Conservation (phyloP, 2,113 vertebrate species). For the Pangasianodon gigas region DNA sequence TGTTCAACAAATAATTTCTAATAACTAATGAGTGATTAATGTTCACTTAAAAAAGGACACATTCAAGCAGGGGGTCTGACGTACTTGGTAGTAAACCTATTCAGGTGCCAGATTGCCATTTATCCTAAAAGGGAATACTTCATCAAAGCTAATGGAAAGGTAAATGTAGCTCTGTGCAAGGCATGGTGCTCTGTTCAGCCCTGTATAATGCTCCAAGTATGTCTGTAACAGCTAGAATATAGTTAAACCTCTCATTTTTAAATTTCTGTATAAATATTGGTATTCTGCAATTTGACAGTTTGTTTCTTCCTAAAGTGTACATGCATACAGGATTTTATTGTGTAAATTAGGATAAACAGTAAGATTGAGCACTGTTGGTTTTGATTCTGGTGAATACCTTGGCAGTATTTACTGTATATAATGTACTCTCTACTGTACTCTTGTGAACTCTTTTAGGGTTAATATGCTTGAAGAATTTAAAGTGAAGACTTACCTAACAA, state of each 20-base stretch:
- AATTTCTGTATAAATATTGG: background rate
- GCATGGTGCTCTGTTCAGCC: background rate
- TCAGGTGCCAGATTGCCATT: constrained; percentile 6
- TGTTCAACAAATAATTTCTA: background rate
- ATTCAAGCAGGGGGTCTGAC: constrained; percentile 7
- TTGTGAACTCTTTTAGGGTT: background rate
- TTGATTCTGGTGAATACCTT: background rate
- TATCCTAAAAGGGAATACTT: background rate
- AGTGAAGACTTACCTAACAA: constrained; percentile 83
- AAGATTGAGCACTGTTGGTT: background rate
- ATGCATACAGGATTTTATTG: background rate
- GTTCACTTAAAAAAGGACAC: background rate
- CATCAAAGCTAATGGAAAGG: constrained; percentile 12
- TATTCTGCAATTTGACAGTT: background rate
- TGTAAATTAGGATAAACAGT: background rate
- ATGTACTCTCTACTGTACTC: background rate
- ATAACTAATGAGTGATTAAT: background rate
- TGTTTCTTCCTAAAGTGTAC: background rate
- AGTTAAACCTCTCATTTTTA: background rate
- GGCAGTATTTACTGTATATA: background rate
- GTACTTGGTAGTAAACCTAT: constrained; percentile 18
- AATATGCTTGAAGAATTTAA: background rate
- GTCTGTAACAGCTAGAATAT: background rate
- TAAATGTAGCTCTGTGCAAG: background rate
- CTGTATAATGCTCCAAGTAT: background rate